These are phyloP conservation scores for Lacerta viridis DNA, from an alignment of 2,797 vertebrate genomes.

Conservation along the genomic window DNA sequence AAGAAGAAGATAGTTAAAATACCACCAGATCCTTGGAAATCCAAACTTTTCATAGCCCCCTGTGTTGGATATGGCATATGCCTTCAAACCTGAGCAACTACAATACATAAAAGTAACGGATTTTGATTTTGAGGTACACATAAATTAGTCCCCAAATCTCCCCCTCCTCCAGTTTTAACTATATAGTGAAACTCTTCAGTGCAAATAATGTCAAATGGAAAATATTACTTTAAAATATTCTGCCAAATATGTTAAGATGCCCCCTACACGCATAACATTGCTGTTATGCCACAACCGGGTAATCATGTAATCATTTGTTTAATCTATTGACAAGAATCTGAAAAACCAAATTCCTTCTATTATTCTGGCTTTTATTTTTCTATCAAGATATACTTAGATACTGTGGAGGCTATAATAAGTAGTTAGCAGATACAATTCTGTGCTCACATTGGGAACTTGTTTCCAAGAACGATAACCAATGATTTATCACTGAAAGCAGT, in stretches of 20 bases:
- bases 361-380: conserved; percentile 33
- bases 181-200: background rate
- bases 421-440: conserved; percentile 39
- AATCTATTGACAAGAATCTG: conserved; percentile 34
- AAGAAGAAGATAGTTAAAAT: conserved; percentile 40
- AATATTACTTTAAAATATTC: conserved; percentile 14
- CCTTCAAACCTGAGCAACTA: background rate
- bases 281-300: conserved; percentile 29
- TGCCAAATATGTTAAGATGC: background rate
- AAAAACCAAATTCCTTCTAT: conserved; percentile 31
- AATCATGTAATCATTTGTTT: conserved; percentile 36
- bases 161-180: background rate
- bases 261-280: background rate
- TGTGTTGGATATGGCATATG: conserved; percentile 25
- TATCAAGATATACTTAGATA: conserved; percentile 41
- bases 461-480: conserved; percentile 29
- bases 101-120: background rate
- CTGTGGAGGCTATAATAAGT: conserved; percentile 39
- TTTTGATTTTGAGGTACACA: background rate
- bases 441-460: background rate
- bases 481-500: conserved; percentile 16
- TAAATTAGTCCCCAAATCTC: conserved; percentile 4
- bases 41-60: conserved; percentile 41
- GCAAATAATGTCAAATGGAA: background rate
- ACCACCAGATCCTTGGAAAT: conserved; percentile 55